Conservation (phyloP, 1,140 invertebrate genomes). For the Cotesia typhae region DNA sequence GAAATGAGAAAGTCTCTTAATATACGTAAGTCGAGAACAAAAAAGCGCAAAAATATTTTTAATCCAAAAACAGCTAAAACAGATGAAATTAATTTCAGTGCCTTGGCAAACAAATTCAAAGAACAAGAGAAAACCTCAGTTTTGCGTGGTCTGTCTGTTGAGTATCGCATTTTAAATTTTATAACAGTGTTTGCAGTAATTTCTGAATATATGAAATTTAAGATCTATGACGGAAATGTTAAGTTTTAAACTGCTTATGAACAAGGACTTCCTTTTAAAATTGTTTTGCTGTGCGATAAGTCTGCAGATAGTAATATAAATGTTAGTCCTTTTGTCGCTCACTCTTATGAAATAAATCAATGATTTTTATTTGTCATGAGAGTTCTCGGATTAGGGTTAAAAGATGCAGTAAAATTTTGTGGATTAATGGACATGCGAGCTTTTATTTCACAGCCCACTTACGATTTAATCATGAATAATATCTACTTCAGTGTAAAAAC, state of each 20-base stretch:
- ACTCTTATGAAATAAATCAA: conserved; percentile 16
- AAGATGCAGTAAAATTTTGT: conserved; percentile 22
- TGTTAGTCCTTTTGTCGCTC: not conserved
- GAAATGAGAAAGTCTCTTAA: conserved; percentile 1
- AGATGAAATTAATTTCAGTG: conserved; percentile 31
- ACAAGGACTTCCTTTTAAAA: conserved; percentile 36
- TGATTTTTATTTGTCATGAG: conserved; percentile 23
- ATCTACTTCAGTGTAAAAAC: conserved; percentile 14
- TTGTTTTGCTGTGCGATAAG: conserved; percentile 17
- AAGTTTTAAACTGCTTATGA: conserved; percentile 33
- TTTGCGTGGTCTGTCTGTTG: conserved; percentile 23
- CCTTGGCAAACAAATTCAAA: conserved; percentile 35
- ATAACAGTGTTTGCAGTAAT: conserved; percentile 34
- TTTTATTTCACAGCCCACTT: conserved; percentile 14
- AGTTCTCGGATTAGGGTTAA: conserved; percentile 18
- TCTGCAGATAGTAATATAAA: not conserved
- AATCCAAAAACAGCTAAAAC: conserved; percentile 34
- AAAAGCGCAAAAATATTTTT: conserved; percentile 34
- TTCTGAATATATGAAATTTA: conserved; percentile 31
- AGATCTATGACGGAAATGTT: conserved; percentile 26
- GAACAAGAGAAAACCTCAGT: conserved; percentile 23
- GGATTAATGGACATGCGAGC: conserved; percentile 22
- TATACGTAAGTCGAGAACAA: conserved; percentile 12
- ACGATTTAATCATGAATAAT: conserved; percentile 4
- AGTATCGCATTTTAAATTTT: conserved; percentile 37